These are phyloP conservation scores for Brachypodius melanocephalos DNA, from an alignment of 2,113 vertebrate species.

Conservation along the genomic window DNA sequence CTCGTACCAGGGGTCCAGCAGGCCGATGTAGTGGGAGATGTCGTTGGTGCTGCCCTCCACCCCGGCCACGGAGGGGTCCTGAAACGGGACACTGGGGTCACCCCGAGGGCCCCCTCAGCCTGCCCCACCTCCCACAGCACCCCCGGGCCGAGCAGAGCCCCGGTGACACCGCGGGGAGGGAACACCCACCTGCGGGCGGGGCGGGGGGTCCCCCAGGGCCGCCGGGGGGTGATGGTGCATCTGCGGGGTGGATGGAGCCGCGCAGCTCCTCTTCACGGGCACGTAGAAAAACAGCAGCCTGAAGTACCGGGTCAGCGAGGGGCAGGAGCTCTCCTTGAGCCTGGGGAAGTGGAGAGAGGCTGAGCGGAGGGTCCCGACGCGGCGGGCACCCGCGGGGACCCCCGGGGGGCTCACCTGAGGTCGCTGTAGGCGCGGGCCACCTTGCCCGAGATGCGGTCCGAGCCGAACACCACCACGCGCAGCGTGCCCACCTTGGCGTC, in stretches of 20 bases:
- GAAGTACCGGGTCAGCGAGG: conserved; percentile 85
- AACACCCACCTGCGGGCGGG: conserved; percentile 36
- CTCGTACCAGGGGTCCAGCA: conserved; percentile 96
- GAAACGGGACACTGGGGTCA: not conserved
- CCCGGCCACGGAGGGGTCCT: conserved; percentile 30
- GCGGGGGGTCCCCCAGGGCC: not conserved
- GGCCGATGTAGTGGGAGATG: conserved; percentile 90
- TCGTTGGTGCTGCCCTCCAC: conserved; percentile 87
- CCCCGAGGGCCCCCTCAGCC: not conserved
- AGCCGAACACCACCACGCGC: conserved; percentile 92
- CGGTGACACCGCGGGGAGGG: fast-evolving
- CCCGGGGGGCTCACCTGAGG: conserved; percentile 72
- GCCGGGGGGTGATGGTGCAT: conserved; percentile 1
- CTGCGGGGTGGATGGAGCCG: not conserved
- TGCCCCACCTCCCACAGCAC: fast-evolving
- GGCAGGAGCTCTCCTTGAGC: conserved; percentile 81
- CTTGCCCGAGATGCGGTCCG: conserved; percentile 91
- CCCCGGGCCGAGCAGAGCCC: fast-evolving
- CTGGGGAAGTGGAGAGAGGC: conserved; percentile 24
- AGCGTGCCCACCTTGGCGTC: conserved; percentile 79
- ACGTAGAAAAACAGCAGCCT: conserved; percentile 92
- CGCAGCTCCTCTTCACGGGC: conserved; percentile 81
- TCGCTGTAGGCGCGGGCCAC: conserved; percentile 90
- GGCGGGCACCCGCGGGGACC: too few relatives aligned
- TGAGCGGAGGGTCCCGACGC: not conserved